Conservation (phyloP, 2,797 vertebrate genomes). For the Perodicticus potto region DNA sequence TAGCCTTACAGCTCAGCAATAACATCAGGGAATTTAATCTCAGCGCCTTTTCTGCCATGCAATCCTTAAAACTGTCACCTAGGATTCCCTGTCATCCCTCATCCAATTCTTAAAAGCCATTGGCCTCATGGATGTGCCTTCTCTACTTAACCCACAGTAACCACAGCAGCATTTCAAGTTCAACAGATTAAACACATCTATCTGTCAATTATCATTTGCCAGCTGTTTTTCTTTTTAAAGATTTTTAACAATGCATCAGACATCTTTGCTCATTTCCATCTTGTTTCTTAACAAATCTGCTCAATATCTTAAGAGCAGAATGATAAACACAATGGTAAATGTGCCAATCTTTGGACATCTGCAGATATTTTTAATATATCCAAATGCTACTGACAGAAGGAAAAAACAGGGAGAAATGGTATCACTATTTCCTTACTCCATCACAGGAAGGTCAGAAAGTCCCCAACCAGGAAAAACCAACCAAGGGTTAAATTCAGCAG, state of each 20-base stretch:
- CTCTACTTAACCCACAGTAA: slow-evolving; percentile 85
- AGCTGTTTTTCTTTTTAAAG: slow-evolving; percentile 78
- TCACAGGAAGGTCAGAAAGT: slow-evolving; percentile 75
- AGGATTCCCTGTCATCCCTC: slow-evolving; percentile 86
- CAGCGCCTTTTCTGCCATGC: slow-evolving; percentile 83
- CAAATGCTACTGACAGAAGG: neutral
- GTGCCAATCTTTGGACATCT: slow-evolving; percentile 36
- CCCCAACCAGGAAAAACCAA: slow-evolving; percentile 79
- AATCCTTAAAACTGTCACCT: slow-evolving; percentile 84
- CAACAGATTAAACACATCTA: slow-evolving; percentile 70
- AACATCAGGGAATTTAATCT: slow-evolving; percentile 93
- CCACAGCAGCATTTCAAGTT: slow-evolving; percentile 87
- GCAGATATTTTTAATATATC: slow-evolving; percentile 37
- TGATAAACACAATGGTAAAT: neutral
- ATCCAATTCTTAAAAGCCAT: slow-evolving; percentile 60
- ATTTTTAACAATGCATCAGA: slow-evolving; percentile 73
- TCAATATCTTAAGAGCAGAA: neutral
- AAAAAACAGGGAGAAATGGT: slow-evolving; percentile 50
- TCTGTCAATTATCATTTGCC: slow-evolving; percentile 72
- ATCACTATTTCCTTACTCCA: slow-evolving; percentile 67
- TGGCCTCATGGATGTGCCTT: slow-evolving; percentile 74
- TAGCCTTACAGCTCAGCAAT: slow-evolving; percentile 89
- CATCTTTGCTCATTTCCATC: slow-evolving; percentile 53
- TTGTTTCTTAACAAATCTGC: slow-evolving; percentile 72
- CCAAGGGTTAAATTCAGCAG: slow-evolving; percentile 81